Evolutionary conservation across 1,140 invertebrate genomes (phyloP).

Genomic region (Venustaconcha ellipsiformis): DNA sequence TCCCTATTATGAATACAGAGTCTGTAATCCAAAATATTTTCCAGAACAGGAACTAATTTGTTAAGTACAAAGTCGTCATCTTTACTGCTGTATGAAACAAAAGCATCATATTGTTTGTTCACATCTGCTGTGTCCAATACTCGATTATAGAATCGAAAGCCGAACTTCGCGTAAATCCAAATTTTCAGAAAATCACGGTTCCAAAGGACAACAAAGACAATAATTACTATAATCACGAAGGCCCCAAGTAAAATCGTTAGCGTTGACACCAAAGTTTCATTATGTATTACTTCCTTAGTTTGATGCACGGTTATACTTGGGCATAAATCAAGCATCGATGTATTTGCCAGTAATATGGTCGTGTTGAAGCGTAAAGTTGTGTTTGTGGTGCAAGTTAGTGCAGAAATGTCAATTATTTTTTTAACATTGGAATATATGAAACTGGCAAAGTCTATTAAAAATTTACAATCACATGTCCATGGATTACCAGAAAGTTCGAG

Average conservation of each 20-base stretch:
- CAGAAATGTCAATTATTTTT: constrained; percentile 21
- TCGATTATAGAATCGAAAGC: constrained; percentile 28
- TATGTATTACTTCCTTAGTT: background rate
- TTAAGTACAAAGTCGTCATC: constrained; percentile 49
- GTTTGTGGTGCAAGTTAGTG: constrained; percentile 31
- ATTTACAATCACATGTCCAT: constrained; percentile 44
- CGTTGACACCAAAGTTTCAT: constrained; percentile 11
- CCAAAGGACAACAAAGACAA: constrained; percentile 29
- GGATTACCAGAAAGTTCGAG: constrained; percentile 42
- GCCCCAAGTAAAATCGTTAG: constrained; percentile 27
- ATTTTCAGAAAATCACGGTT: constrained; percentile 47
- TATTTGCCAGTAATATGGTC: background rate
- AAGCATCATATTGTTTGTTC: constrained; percentile 49
- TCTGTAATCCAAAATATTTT: constrained; percentile 45
- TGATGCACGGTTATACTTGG: constrained; percentile 9
- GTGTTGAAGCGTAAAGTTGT: background rate
- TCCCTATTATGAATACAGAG: constrained; percentile 57
- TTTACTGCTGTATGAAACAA: constrained; percentile 51
- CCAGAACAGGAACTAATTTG: constrained; percentile 48
- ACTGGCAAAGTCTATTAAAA: constrained; percentile 28
- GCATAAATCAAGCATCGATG: background rate
- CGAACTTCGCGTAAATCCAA: constrained; percentile 42
- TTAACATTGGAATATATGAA: constrained; percentile 25
- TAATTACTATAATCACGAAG: constrained; percentile 12
- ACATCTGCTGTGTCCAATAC: constrained; percentile 17